Percentiles rank a stretch among this genome's conserved stretches.
phyloP scores from a whole-genome alignment of 2,113 vertebrate genomes.

The Malurus elegans region DNA sequence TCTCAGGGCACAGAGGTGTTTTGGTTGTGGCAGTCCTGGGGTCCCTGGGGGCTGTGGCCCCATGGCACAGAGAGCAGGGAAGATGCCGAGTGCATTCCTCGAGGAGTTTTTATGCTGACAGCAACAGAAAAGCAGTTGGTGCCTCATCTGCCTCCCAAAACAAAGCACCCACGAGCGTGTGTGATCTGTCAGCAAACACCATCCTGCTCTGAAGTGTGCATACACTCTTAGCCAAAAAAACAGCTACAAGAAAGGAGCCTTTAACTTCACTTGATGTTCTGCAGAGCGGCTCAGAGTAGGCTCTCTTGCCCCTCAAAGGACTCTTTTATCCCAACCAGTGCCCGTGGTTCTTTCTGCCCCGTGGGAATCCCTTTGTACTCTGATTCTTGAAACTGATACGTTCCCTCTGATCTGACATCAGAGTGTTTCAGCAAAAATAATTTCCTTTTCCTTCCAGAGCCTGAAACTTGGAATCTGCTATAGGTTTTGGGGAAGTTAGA shows the following conservation, averaged over 20 bases:
- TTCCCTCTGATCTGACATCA: slow-evolving; percentile 50
- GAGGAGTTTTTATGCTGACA: neutral
- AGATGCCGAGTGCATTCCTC: neutral
- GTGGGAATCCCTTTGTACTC: slow-evolving; percentile 36
- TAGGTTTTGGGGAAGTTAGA: neutral
- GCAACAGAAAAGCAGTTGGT: neutral
- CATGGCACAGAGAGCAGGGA: neutral
- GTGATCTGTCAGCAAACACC: slow-evolving; percentile 16
- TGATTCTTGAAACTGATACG: neutral
- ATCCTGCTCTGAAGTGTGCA: neutral
- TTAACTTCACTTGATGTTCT: slow-evolving; percentile 20
- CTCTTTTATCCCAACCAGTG: slow-evolving; percentile 15
- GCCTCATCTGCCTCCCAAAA: neutral
- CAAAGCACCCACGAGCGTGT: neutral
- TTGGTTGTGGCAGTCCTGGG: neutral
- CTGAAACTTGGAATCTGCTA: slow-evolving; percentile 19
- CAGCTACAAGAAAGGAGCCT: slow-evolving; percentile 5
- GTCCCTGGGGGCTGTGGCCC: neutral
- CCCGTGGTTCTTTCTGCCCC: slow-evolving; percentile 1
- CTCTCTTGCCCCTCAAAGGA: slow-evolving; percentile 30
- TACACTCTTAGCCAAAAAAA: neutral
- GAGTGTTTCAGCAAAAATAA: slow-evolving; percentile 30
- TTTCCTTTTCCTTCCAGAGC: slow-evolving; percentile 25
- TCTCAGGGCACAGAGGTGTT: neutral
- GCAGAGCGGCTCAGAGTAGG: neutral